A percentile compares a stretch with the other conserved stretches of the same genome.
Evolutionary conservation across 2,113 vertebrate species (phyloP).

Genomic region (Gallinago paraguaiae): DNA sequence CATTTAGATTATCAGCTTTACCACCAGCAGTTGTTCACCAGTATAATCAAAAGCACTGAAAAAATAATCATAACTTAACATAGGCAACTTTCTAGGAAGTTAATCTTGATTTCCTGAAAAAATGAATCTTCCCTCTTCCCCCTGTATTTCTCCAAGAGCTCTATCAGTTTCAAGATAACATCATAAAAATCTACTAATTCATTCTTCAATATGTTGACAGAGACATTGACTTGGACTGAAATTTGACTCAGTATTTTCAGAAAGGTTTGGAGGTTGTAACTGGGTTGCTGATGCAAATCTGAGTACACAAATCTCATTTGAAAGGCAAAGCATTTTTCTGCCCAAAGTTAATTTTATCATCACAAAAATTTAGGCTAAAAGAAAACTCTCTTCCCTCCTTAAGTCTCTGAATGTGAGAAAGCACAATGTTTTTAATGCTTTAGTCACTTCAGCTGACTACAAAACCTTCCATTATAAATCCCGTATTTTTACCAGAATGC

Average conservation of each 20-base stretch:
- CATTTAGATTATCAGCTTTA: neutral
- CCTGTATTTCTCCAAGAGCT: neutral
- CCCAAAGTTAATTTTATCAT: neutral
- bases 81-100: neutral
- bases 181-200: neutral
- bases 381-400: neutral
- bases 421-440: neutral
- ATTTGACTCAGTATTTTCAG: neutral
- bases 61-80: neutral
- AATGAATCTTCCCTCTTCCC: neutral
- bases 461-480: neutral
- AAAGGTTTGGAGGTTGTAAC: neutral
- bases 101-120: neutral
- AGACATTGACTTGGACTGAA: neutral
- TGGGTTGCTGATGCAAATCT: neutral
- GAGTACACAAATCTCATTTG: neutral
- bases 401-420: neutral
- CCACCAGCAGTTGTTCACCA: neutral
- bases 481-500: neutral
- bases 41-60: neutral
- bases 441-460: neutral
- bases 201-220: neutral
- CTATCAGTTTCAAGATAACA: neutral
- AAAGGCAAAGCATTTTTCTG: constrained; percentile 4
- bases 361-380: neutral